Conservation (phyloP, 2,113 vertebrate genomes). For the Seriola quinqueradiata region DNA sequence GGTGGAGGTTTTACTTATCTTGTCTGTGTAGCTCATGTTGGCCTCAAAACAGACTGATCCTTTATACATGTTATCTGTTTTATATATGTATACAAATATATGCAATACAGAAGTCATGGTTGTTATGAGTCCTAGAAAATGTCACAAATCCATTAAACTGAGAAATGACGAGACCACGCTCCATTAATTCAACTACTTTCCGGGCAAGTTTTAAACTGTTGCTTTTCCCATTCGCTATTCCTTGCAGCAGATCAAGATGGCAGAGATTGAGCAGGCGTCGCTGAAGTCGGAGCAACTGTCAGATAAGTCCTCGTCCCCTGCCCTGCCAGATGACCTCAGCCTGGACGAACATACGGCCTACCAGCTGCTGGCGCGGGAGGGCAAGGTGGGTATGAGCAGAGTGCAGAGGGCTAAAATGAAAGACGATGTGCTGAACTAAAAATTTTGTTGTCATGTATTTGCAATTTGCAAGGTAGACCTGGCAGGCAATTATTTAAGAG, state of each 20-base stretch:
- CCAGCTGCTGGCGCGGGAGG: constrained; percentile 85
- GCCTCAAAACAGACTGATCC: constrained; percentile 31
- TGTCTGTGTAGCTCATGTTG: constrained; percentile 39
- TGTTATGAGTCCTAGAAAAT: constrained; percentile 14
- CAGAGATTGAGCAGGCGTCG: constrained; percentile 96
- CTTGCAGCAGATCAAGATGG: constrained; percentile 92
- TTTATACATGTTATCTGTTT: constrained; percentile 1
- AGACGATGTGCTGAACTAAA: background rate
- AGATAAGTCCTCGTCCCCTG: constrained; percentile 94
- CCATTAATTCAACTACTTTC: background rate
- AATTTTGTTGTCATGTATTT: too few relatives aligned
- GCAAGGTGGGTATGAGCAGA: constrained; percentile 84
- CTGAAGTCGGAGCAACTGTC: constrained; percentile 90
- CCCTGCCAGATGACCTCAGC: constrained; percentile 92
- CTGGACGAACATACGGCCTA: constrained; percentile 89
- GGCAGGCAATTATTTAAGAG: background rate
- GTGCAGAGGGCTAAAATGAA: background rate
- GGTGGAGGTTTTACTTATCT: constrained; percentile 56
- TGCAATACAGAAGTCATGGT: constrained; percentile 10
- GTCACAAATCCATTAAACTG: background rate
- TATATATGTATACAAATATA: constrained; percentile 3
- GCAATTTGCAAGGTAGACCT: background rate
- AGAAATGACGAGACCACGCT: background rate
- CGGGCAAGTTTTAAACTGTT: background rate
- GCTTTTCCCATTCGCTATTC: constrained; percentile 3